These are phyloP conservation scores for Pardosa pseudoannulata DNA, from an alignment of 2,888 invertebrate species.

Conservation along the genomic window DNA sequence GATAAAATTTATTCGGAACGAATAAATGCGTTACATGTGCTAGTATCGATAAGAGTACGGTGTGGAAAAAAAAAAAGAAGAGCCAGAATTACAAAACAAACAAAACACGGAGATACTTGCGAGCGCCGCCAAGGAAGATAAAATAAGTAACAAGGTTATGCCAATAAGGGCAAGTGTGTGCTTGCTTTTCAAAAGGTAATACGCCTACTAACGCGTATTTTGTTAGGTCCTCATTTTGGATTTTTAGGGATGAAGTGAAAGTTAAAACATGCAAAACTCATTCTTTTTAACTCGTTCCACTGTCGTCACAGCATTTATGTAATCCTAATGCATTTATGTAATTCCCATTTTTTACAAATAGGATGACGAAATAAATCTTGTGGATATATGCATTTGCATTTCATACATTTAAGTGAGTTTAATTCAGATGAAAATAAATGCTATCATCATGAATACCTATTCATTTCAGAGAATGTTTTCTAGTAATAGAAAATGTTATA, in stretches of 20 bases:
- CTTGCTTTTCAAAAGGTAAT: neutral
- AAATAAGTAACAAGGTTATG: conserved; percentile 10
- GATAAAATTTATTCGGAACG: neutral
- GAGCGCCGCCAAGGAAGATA: neutral
- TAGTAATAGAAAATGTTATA: too few relatives aligned
- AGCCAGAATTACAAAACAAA: neutral
- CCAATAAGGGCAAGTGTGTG: neutral
- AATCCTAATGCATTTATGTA: too few relatives aligned
- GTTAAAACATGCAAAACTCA: too few relatives aligned
- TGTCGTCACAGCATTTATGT: too few relatives aligned
- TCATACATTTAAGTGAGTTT: too few relatives aligned
- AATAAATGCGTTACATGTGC: neutral
- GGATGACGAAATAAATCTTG: too few relatives aligned
- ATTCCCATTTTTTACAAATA: too few relatives aligned
- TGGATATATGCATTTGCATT: too few relatives aligned
- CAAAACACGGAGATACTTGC: neutral
- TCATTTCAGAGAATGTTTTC: too few relatives aligned
- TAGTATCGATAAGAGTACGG: neutral
- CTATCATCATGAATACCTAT: too few relatives aligned
- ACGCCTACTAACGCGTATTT: neutral
- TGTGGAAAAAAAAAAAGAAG: neutral
- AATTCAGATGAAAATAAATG: too few relatives aligned
- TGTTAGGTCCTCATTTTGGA: neutral
- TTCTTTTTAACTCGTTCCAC: too few relatives aligned
- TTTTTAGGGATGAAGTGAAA: neutral